Evolutionary conservation across 92 coral and sea anemone species (phyloP), one percentile per base, ranked within the genome.

Genomic region (Palythoa caribaeorum): DNA sequence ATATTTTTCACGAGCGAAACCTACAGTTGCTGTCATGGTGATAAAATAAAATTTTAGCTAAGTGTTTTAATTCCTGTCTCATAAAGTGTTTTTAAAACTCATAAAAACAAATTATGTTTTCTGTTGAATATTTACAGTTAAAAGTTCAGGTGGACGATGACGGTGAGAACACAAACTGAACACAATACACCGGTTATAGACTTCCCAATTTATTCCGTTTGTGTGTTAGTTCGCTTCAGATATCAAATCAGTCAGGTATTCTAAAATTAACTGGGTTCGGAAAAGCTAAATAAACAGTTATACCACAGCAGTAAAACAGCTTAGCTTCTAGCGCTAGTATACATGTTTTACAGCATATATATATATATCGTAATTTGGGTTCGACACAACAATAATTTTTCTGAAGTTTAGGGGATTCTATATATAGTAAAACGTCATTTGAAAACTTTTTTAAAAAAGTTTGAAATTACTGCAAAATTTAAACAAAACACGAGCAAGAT

Each of bases 211-310:
- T 81, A 48, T 21, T 68, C n/a, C 40, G 59, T 19, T 20, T 52
- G n/a, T 52, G 19, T 37, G 20, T 15, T 44, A 1, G 62, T 21
- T 63, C 21, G 20, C 10, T 77, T 48, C 83, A 11, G 66, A 16
- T 10, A 40, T 11, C 8, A 44, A 2, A 36, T 35, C 6, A 70
- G 39, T 12, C 36, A 36, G 75, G 13, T 6, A 50, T 48, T 44
- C 47, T 48, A 68, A 81, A 81, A 66, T 68, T 48, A 44, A 44
- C 86, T 44, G 38, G 71, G 50, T 65, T 35, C 15, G 4, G 19
- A 66, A 63, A 63, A 12, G 76, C 76, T 66, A 81, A 81, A 81
- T 68, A 81, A 81, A 81, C 86, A 81, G 66, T 47, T 81, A 47
- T 21, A 81, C 40, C 66, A 81, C 38, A 36, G 50, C 50, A 44